phyloP scores from a whole-genome alignment of 2,797 vertebrate species.

The Phrynocephalus guinanensis region DNA sequence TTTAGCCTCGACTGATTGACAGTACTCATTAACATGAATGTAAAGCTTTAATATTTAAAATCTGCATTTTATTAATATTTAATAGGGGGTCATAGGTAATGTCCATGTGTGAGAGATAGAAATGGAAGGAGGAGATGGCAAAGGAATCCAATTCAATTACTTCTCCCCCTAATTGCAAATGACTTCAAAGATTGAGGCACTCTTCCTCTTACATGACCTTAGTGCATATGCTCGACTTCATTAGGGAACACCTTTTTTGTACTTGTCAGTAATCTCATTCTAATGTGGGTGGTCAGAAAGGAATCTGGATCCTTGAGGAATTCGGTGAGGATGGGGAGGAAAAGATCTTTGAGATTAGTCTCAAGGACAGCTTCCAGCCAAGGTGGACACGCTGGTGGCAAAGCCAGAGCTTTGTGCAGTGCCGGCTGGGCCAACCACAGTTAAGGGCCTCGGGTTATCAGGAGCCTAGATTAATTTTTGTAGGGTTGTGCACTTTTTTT shows the following conservation, averaged over 20 bases:
- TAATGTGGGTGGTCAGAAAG: conserved; percentile 30
- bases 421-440: not conserved
- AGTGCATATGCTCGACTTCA: conserved; percentile 72
- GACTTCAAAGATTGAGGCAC: conserved; percentile 73
- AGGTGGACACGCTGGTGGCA: not conserved
- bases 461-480: too few relatives aligned
- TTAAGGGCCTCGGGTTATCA: not conserved
- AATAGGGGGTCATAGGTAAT: conserved; percentile 76
- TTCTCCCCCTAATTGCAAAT: conserved; percentile 75
- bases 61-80: conserved; percentile 77
- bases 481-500: too few relatives aligned
- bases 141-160: conserved; percentile 73
- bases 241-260: conserved; percentile 69
- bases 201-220: conserved; percentile 72
- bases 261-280: conserved; percentile 65
- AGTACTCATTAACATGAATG: conserved; percentile 76
- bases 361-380: not conserved
- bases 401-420: conserved; percentile 2
- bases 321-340: conserved; percentile 32
- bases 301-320: conserved; percentile 17
- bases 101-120: conserved; percentile 73
- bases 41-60: conserved; percentile 79
- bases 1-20: conserved; percentile 73
- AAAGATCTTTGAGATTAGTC: not conserved
- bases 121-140: conserved; percentile 69